Percentiles rank a stretch among this genome's conserved stretches.
These are phyloP conservation scores for Tethea ocularis DNA, from an alignment of 2,888 invertebrate species.

Conservation along the genomic window DNA sequence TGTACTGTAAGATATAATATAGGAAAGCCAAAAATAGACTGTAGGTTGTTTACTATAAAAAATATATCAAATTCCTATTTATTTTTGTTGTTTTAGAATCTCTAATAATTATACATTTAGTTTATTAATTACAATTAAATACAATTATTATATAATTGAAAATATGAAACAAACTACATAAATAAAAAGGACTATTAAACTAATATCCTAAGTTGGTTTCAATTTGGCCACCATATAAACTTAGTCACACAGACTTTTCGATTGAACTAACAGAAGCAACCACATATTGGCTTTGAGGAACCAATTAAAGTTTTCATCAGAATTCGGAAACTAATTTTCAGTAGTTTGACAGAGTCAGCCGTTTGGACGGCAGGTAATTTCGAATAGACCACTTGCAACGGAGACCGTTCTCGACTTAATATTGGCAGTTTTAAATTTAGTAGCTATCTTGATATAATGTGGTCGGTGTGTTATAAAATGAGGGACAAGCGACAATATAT, in stretches of 20 bases:
- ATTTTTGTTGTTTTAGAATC: too few species aligned
- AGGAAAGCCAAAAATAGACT: too few species aligned
- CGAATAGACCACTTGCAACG: conserved; percentile 51
- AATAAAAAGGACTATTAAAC: too few species aligned
- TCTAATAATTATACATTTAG: too few species aligned
- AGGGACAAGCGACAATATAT: neutral
- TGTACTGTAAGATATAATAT: too few species aligned
- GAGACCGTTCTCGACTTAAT: conserved; percentile 54
- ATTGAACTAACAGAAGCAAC: conserved; percentile 59
- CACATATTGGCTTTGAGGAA: conserved; percentile 75
- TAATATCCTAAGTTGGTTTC: conserved; percentile 51
- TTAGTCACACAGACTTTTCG: conserved; percentile 52
- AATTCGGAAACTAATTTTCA: conserved; percentile 79
- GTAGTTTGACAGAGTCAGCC: conserved; percentile 78
- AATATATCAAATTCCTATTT: conserved; percentile 35
- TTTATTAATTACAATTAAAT: too few species aligned
- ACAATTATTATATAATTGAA: too few species aligned
- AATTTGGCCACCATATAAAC: conserved; percentile 34
- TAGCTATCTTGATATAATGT: neutral
- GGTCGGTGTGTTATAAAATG: neutral
- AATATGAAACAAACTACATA: too few species aligned
- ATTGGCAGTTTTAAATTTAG: conserved; percentile 65
- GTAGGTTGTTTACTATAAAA: conserved; percentile 24
- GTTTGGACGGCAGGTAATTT: conserved; percentile 68
- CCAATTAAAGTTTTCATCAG: conserved; percentile 81